These are phyloP conservation scores for Physella acuta DNA, from an alignment of 1,140 invertebrate genomes.

Conservation along the genomic window DNA sequence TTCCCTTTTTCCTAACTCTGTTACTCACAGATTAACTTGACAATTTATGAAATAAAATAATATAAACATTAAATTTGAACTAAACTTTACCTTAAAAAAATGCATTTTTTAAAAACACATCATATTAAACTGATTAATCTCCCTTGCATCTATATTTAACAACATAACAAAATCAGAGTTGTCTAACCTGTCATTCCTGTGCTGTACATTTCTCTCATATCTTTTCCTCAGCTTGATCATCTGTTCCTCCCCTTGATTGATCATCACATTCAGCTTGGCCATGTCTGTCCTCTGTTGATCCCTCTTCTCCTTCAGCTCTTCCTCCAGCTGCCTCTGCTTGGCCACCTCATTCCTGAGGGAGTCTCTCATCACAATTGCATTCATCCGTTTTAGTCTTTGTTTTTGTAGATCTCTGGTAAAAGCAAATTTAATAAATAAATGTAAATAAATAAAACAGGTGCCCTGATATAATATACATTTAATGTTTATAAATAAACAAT, in stretches of 20 bases:
- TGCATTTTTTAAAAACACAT: too few relatives aligned
- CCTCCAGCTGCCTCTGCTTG: conserved; percentile 55
- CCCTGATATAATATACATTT: too few relatives aligned
- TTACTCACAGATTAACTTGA: too few relatives aligned
- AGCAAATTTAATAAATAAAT: conserved; percentile 3
- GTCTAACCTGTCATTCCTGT: conserved; percentile 58
- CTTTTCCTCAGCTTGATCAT: conserved; percentile 57
- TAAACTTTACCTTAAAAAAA: too few relatives aligned
- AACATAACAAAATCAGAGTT: too few relatives aligned
- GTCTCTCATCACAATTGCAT: conserved; percentile 56
- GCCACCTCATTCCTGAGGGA: conserved; percentile 56
- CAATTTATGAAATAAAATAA: too few relatives aligned
- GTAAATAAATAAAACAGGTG: too few relatives aligned
- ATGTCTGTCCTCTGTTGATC: conserved; percentile 61
- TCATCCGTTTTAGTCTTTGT: conserved; percentile 53
- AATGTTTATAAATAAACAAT: background rate
- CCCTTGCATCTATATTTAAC: too few relatives aligned
- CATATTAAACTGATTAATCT: too few relatives aligned
- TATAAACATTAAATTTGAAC: too few relatives aligned
- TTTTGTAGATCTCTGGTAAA: conserved; percentile 54
- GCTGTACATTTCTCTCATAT: conserved; percentile 55
- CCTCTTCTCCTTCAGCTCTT: conserved; percentile 54
- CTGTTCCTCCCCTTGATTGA: conserved; percentile 59
- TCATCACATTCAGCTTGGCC: conserved; percentile 58
- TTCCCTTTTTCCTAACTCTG: too few relatives aligned